phyloP scores from a whole-genome alignment of 2,113 vertebrate species.

The Eolophus roseicapilla region DNA sequence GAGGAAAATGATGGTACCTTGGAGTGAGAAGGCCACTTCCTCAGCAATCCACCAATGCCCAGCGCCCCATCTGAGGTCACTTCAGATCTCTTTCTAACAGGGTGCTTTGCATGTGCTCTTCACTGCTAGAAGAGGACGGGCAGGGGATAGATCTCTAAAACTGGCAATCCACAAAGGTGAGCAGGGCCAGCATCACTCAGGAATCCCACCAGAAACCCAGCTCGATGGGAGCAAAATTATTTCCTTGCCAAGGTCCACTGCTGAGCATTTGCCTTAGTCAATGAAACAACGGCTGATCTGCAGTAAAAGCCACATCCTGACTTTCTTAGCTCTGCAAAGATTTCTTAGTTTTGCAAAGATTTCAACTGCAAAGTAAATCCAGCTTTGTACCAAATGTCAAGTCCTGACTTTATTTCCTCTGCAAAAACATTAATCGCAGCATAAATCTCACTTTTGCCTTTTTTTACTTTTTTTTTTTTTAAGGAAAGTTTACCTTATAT shows the following conservation, averaged over 20 bases:
- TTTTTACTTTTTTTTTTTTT: not conserved
- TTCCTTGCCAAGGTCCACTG: not conserved
- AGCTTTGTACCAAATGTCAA: not conserved
- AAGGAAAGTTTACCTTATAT: not conserved
- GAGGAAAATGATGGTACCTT: not conserved
- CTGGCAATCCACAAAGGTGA: not conserved
- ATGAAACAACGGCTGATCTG: not conserved
- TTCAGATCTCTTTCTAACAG: not conserved
- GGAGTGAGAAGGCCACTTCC: not conserved
- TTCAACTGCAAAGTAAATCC: not conserved
- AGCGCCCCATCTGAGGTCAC: not conserved
- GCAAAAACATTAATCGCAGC: not conserved
- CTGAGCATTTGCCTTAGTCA: not conserved
- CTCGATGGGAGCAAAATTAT: not conserved
- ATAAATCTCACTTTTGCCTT: not conserved
- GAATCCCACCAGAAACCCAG: not conserved
- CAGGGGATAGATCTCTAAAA: not conserved
- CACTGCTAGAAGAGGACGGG: not conserved
- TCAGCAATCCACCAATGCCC: not conserved
- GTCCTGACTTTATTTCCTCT: not conserved
- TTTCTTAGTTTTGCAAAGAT: not conserved
- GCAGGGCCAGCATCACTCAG: not conserved
- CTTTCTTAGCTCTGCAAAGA: not conserved
- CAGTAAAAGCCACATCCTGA: slow-evolving; percentile 3
- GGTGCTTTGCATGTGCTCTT: not conserved